Evolutionary conservation across 2,888 invertebrate species (phyloP), one percentile per base, ranked within the genome.

Genomic region (Patella ulyssiponensis): DNA sequence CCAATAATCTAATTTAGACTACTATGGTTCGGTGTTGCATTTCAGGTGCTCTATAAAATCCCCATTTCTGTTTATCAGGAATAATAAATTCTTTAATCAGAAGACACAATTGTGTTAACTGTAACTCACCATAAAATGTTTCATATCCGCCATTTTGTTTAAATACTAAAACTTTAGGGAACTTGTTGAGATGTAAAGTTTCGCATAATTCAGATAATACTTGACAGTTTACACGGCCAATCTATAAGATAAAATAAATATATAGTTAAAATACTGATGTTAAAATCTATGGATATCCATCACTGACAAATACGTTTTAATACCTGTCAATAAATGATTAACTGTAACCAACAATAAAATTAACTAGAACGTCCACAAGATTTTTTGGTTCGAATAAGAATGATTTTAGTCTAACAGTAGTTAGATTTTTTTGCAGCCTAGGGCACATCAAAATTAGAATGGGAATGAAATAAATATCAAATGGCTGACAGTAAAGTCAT

Each of bases 81-180:
- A 9, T 44, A 7, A 44, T 44, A 44, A 7, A 44, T 9, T 44
- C 7, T 44, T 5, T 23, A 64, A 64, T 7, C 7, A 23, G 9
- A 23, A 15, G 3, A 64, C 11, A 64, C 64, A 64, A 15, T 1
- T 58, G 58, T 58, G 58, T 58, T 58, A 12, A 58, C 15, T 12
- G 17, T 58, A 53, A 82, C 87, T 81, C 91, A 86, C 95, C 95
- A 89, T 95, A 94, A 90, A 94, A 94, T 17, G 95, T 92, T 88
- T 96, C 96, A 91, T 95, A 95, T 0, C 94, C 95, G 3, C 96
- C 96, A 33, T 94, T 94, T 1, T 92, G 91, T 90, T 96, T 96
- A 83, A 96, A 92, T 9, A 96, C 93, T 17, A 94, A 95, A 94
- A 96, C 96, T 20, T 94, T 93, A 0, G 96, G 96, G 74, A 89